A percentile compares a stretch with the other conserved stretches of the same genome.
Conservation (phyloP, 2,797 vertebrate genomes). For the Squalus acanthias region DNA sequence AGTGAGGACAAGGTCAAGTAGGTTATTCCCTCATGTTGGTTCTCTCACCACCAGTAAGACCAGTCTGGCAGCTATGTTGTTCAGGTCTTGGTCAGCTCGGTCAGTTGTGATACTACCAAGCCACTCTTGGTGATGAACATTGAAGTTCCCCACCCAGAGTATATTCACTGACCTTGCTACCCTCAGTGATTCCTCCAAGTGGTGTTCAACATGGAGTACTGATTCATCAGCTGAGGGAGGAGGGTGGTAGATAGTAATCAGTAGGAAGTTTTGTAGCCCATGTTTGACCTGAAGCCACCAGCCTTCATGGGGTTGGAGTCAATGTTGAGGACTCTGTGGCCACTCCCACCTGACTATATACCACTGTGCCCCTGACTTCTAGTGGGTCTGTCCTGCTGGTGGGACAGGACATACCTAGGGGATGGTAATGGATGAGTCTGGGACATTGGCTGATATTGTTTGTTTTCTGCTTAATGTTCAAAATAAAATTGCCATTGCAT, state of each 20-base stretch:
- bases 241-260: neutral
- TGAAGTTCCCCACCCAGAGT: neutral
- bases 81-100: neutral
- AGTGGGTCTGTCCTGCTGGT: neutral
- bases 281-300: neutral
- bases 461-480: neutral
- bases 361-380: neutral
- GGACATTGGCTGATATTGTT: neutral
- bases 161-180: neutral
- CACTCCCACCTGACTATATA: neutral
- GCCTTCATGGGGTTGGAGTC: no score
- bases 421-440: neutral
- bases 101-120: neutral
- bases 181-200: neutral
- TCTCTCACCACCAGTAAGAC: neutral
- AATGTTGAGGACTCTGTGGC: neutral
- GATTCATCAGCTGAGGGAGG: neutral
- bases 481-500: neutral
- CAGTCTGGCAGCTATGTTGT: neutral
- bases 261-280: neutral
- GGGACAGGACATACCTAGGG: neutral
- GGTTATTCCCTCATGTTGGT: no score
- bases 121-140: neutral
- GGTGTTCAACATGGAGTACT: neutral
- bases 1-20: neutral